phyloP scores from a whole-genome alignment of 2,113 vertebrate species.

The Carettochelys insculpta region DNA sequence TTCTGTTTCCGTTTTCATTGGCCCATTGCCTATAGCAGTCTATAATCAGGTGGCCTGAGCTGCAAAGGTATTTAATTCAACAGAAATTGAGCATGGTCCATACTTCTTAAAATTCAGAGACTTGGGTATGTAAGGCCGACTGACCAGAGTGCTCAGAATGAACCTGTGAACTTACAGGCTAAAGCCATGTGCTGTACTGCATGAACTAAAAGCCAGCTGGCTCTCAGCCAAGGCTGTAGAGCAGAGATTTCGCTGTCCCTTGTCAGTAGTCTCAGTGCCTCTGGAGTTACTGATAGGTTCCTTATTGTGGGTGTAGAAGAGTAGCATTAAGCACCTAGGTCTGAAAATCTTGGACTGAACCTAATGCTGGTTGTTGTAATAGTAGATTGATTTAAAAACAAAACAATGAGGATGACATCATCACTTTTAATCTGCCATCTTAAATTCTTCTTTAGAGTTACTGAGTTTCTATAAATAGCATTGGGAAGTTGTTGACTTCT shows the following conservation, averaged over 20 bases:
- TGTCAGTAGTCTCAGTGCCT: too few species aligned
- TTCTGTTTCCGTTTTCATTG: neutral
- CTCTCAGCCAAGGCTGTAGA: too few species aligned
- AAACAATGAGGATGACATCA: neutral
- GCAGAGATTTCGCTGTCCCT: too few species aligned
- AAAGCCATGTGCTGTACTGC: too few species aligned
- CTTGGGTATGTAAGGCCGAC: too few species aligned
- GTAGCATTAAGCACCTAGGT: neutral
- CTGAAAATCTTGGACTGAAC: neutral
- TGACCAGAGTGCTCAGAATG: too few species aligned
- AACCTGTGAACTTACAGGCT: too few species aligned
- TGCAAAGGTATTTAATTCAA: rapidly evolving
- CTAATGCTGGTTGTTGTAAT: neutral
- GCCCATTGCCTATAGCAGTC: neutral
- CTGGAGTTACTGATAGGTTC: too few species aligned
- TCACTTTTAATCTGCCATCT: neutral
- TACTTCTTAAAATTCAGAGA: neutral
- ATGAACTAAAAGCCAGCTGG: too few species aligned
- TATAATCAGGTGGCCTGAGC: neutral
- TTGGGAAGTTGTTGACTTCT: neutral
- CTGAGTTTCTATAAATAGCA: rapidly evolving
- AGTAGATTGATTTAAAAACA: neutral
- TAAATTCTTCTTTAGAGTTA: neutral
- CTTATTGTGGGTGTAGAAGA: neutral
- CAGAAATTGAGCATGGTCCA: neutral